These are phyloP conservation scores for Zophobas atratus DNA, from an alignment of 1,140 invertebrate species.

Conservation along the genomic window DNA sequence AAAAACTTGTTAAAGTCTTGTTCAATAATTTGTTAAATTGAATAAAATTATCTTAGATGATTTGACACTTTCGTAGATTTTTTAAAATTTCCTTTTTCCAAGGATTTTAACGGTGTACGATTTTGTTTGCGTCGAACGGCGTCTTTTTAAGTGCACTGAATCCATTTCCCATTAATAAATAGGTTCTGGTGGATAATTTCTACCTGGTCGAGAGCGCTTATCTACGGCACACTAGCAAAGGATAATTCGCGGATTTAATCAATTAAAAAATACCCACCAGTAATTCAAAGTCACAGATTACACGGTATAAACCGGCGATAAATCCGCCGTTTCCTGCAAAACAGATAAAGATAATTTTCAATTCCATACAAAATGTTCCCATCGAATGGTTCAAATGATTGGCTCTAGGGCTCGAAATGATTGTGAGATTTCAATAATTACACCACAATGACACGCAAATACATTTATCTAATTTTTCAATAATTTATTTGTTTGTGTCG, in stretches of 20 bases:
- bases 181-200: neutral
- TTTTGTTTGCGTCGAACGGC: too few species aligned
- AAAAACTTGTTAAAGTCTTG: too few species aligned
- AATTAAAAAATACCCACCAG: constrained; percentile 21
- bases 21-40: too few species aligned
- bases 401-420: constrained; percentile 18
- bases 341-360: constrained; percentile 32
- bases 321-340: constrained; percentile 36
- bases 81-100: too few species aligned
- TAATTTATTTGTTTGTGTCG: constrained; percentile 43
- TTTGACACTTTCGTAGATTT: too few species aligned
- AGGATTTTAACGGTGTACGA: too few species aligned
- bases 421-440: constrained; percentile 45
- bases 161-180: too few species aligned
- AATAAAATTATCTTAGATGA: too few species aligned
- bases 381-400: constrained; percentile 29
- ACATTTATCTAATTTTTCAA: constrained; percentile 49
- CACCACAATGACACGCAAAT: constrained; percentile 46
- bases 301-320: constrained; percentile 24
- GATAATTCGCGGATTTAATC: constrained; percentile 27
- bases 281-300: constrained; percentile 29
- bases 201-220: neutral
- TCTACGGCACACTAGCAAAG: neutral
- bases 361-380: constrained; percentile 39
- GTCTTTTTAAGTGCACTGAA: too few species aligned